Evolutionary conservation across 2,888 invertebrate species (phyloP).

Genomic region (Acrobasis suavella): DNA sequence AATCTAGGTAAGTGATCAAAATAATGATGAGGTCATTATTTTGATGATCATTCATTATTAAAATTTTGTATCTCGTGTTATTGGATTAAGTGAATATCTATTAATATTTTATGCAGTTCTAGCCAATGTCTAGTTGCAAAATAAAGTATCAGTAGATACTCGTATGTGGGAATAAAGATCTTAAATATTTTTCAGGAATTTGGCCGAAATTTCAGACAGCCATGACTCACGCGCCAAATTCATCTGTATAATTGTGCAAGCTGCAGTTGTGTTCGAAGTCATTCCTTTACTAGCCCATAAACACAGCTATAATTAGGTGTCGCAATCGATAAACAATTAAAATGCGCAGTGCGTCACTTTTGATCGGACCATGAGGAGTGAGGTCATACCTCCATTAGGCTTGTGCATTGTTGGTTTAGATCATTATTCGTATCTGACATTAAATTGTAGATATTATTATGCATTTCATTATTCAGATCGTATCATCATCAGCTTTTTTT

Average conservation of each 20-base stretch:
- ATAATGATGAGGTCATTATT: too few relatives aligned
- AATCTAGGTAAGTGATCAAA: too few relatives aligned
- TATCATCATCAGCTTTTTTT: too few relatives aligned
- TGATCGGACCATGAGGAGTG: constrained; percentile 51
- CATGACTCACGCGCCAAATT: not conserved
- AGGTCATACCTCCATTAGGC: constrained; percentile 57
- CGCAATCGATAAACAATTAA: constrained; percentile 44
- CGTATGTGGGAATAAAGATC: too few relatives aligned
- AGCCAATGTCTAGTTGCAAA: too few relatives aligned
- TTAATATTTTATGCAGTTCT: too few relatives aligned
- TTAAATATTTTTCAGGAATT: too few relatives aligned
- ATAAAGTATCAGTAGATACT: too few relatives aligned
- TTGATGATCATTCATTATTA: not conserved
- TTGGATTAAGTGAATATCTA: too few relatives aligned
- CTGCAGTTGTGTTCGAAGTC: not conserved
- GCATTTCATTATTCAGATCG: too few relatives aligned
- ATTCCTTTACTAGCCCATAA: constrained; percentile 2
- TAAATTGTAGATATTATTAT: too few relatives aligned
- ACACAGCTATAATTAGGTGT: constrained; percentile 19
- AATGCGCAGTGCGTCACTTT: constrained; percentile 53
- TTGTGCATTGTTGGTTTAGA: constrained; percentile 56
- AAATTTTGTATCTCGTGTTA: not conserved
- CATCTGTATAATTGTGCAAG: not conserved
- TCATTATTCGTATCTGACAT: constrained; percentile 33
- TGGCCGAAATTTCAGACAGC: not conserved